These are phyloP conservation scores for Myotis planiceps DNA, from an alignment of 2,797 vertebrate genomes.

Conservation along the genomic window DNA sequence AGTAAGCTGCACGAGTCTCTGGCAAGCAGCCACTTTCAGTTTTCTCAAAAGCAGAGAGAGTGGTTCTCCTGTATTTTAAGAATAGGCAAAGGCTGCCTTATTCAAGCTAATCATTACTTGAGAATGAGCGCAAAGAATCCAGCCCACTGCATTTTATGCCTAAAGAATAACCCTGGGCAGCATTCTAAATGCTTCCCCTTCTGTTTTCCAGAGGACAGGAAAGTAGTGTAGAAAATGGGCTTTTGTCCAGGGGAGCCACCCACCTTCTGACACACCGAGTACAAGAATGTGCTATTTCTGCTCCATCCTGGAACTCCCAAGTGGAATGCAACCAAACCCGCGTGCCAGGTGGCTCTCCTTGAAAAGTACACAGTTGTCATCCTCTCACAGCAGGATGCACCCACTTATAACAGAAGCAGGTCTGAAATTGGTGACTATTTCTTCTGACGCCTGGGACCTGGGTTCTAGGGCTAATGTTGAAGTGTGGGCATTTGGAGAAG, in stretches of 20 bases:
- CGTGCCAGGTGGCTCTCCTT: not conserved
- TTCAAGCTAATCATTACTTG: conserved; percentile 33
- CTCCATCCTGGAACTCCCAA: not conserved
- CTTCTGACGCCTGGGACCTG: not conserved
- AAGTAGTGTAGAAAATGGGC: not conserved
- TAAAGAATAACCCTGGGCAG: not conserved
- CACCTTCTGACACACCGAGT: not conserved
- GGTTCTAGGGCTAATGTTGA: not conserved
- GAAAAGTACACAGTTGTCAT: not conserved
- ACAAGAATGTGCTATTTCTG: not conserved
- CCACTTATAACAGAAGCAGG: not conserved
- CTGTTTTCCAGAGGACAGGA: not conserved
- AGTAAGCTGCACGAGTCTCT: conserved; percentile 86
- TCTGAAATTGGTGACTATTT: not conserved
- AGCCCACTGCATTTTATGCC: not conserved
- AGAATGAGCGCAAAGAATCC: not conserved
- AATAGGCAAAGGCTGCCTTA: conserved; percentile 15
- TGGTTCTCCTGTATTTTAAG: conserved; percentile 53
- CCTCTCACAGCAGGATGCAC: not conserved
- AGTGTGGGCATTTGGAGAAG: not conserved
- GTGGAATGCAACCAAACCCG: not conserved
- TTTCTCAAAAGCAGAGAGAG: conserved; percentile 78
- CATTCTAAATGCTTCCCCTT: not conserved
- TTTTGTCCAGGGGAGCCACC: not conserved
- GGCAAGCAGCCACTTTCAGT: conserved; percentile 81